Conservation (phyloP, 2,888 invertebrate species). For the Druceiella hillmani region DNA sequence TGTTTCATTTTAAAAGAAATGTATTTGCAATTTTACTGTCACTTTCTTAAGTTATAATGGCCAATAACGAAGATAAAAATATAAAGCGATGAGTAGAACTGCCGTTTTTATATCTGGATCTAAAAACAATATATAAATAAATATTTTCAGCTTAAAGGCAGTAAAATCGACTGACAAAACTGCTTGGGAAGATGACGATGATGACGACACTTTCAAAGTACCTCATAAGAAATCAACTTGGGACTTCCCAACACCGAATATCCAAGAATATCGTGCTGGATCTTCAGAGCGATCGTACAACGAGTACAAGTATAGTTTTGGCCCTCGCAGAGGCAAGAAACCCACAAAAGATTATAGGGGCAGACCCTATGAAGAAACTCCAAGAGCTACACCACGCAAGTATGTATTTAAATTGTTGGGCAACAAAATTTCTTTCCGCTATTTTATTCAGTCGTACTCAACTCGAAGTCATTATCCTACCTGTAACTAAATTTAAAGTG, state of each 20-base stretch:
- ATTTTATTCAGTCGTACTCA: too few relatives aligned
- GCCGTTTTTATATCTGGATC: too few relatives aligned
- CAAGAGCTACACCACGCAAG: conserved; percentile 84
- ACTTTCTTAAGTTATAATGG: too few relatives aligned
- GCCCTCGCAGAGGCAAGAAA: conserved; percentile 29
- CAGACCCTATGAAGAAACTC: conserved; percentile 59
- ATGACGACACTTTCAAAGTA: conserved; percentile 61
- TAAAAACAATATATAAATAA: not conserved
- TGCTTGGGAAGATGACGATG: conserved; percentile 70
- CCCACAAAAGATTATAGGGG: conserved; percentile 39
- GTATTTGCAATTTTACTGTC: too few relatives aligned
- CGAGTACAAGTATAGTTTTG: conserved; percentile 33
- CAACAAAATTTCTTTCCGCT: too few relatives aligned
- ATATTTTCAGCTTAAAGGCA: conserved; percentile 35
- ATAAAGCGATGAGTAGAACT: too few relatives aligned
- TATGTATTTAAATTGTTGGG: too few relatives aligned
- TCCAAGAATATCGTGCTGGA: conserved; percentile 35
- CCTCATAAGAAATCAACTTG: conserved; percentile 72
- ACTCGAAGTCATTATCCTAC: too few relatives aligned
- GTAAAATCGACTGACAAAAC: conserved; percentile 57
- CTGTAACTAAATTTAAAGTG: too few relatives aligned
- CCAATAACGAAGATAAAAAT: too few relatives aligned
- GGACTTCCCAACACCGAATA: conserved; percentile 87
- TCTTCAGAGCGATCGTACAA: conserved; percentile 39
- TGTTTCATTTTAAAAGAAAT: too few relatives aligned